These are phyloP conservation scores for Coregonus clupeaformis DNA, from an alignment of 2,113 vertebrate species.

Conservation along the genomic window DNA sequence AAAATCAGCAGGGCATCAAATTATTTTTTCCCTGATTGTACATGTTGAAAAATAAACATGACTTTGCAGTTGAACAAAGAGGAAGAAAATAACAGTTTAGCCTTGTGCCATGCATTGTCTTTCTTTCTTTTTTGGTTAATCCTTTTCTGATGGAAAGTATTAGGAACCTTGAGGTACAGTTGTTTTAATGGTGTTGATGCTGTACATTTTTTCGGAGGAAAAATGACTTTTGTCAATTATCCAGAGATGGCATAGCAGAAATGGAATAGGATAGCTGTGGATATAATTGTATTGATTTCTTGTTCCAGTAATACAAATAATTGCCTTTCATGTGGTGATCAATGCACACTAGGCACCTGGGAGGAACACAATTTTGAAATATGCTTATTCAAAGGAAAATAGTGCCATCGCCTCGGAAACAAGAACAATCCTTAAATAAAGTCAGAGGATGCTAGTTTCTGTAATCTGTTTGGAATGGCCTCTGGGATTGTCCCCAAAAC, in stretches of 20 bases:
- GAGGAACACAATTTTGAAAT: background rate
- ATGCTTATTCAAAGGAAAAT: background rate
- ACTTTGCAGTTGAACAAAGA: too few species aligned
- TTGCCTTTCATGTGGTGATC: conserved; percentile 19
- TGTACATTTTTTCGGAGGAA: background rate
- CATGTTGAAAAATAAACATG: too few species aligned
- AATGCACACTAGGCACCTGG: background rate
- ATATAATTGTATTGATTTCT: background rate
- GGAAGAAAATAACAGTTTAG: too few species aligned
- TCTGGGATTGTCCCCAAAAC: background rate
- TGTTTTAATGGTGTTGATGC: background rate
- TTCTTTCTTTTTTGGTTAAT: too few species aligned
- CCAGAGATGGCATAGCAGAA: background rate
- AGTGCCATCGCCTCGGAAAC: background rate
- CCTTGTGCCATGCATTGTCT: too few species aligned
- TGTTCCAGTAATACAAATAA: conserved; percentile 7
- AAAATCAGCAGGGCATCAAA: too few species aligned
- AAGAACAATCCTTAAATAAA: background rate
- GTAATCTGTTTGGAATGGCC: background rate
- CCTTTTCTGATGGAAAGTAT: too few species aligned
- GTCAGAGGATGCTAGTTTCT: background rate
- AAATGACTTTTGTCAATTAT: conserved; percentile 1
- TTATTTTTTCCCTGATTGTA: too few species aligned
- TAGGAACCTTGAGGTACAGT: too few species aligned
- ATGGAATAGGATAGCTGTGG: background rate